Base-by-base conservation (phyloP, 2,797 vertebrate species). In the Poeciliopsis infans region DNA sequence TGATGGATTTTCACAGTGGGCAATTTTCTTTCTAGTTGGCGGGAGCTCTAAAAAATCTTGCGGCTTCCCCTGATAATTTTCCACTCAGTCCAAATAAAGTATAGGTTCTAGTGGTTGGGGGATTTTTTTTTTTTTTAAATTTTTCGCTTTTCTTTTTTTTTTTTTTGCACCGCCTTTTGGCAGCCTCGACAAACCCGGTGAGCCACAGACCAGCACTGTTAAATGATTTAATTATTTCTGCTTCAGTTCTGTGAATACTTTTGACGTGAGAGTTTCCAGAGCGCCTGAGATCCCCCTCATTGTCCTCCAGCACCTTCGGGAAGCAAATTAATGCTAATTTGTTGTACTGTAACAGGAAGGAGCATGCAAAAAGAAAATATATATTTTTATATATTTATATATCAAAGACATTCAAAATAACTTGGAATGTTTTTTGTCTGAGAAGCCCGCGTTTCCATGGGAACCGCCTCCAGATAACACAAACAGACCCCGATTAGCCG, bases 381-480 rank as follows among this genome's bases (percentile, higher is more conserved):
- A 5, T 36, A 43, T 43, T 11, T 43, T 2, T 13, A 46, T 46
- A 13, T 4, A 46, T 46, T 4, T 68, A 79, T 79, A 86, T 81
- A 73, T 79, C 64, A 76, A 77, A 85, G 75, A 84, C 82, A 83
- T 86, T 89, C 31, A 74, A 92, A 95, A 95, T 92, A 92, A 86
- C 87, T 85, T 84, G 92, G 92, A 93, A 94, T 91, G 90, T 79
- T 47, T 79, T 51, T 87, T 0, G 88, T 93, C 94, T 94, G 94
- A 94, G 92, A 95, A 95, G 82, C 64, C 61, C 8, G 1, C 0
- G 69, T 95, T 64, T 87, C 96, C 91, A 75, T 93, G 92, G 92
- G 76, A 91, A 95, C 95, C 72, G 74, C 74, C 84, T 83, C 87
- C 61, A 45, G 87, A 93, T 89, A 95, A 96, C 91, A 95, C 85